A percentile compares a stretch with the other conserved stretches of the same genome.
Conservation (phyloP, 2,888 invertebrate genomes). For the Hypercompe scribonia region DNA sequence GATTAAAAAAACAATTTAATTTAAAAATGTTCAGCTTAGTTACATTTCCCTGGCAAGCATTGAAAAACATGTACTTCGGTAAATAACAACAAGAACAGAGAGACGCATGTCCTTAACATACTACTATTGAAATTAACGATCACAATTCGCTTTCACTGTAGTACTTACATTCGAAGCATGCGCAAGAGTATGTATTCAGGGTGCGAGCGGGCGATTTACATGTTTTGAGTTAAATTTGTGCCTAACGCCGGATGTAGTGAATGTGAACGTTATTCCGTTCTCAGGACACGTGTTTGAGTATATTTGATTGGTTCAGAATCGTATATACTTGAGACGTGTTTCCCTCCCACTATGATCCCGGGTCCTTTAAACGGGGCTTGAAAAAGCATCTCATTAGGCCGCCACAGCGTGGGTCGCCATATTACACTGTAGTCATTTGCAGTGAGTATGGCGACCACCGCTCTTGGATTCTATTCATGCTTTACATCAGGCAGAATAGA, state of each 20-base stretch:
- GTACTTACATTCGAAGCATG: slow-evolving; percentile 16
- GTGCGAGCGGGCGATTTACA: slow-evolving; percentile 15
- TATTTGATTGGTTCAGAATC: background rate
- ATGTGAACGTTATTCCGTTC: slow-evolving; percentile 32
- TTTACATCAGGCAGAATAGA: too few relatives aligned
- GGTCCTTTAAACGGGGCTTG: too few relatives aligned
- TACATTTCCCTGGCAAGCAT: background rate
- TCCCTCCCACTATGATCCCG: too few relatives aligned
- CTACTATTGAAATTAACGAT: background rate
- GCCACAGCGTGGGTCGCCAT: too few relatives aligned
- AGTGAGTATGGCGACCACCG: too few relatives aligned
- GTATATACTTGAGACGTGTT: background rate
- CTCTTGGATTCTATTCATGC: too few relatives aligned
- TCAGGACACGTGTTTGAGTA: slow-evolving; percentile 17
- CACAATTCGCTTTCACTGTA: slow-evolving; percentile 22
- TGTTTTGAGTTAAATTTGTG: slow-evolving; percentile 21
- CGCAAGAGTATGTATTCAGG: slow-evolving; percentile 20
- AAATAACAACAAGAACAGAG: background rate
- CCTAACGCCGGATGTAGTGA: slow-evolving; percentile 33
- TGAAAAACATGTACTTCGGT: background rate
- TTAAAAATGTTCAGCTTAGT: background rate
- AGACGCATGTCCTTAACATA: slow-evolving; percentile 1
- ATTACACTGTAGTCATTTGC: too few relatives aligned
- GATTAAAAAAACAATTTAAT: background rate
- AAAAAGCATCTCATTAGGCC: too few relatives aligned